These are phyloP conservation scores for Didymodactylos carnosus DNA, from an alignment of 2,888 invertebrate genomes.

Conservation along the genomic window DNA sequence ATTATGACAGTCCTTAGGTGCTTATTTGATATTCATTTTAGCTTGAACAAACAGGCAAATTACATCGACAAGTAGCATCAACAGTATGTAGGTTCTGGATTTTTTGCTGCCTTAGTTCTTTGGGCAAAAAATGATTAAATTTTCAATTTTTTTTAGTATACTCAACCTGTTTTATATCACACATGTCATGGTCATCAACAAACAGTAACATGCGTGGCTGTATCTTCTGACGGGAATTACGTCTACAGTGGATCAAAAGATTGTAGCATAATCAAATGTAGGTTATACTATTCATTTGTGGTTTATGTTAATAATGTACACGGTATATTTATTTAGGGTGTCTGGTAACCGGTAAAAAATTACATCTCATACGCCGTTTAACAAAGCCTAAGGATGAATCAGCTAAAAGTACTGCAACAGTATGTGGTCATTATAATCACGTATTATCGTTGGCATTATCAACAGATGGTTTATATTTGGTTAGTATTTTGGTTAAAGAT, in stretches of 20 bases:
- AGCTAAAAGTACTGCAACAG: conserved; percentile 17
- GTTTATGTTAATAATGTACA: conserved; percentile 18
- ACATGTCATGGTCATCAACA: conserved; percentile 49
- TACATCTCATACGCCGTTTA: conserved; percentile 18
- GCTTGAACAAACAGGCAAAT: conserved; percentile 60
- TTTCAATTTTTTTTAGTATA: conserved; percentile 19
- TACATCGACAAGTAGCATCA: conserved; percentile 27
- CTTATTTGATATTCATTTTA: not conserved
- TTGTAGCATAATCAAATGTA: conserved; percentile 64
- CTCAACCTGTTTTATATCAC: conserved; percentile 20
- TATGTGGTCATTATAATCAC: conserved; percentile 27
- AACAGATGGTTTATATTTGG: conserved; percentile 58
- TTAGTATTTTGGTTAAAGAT: conserved; percentile 28
- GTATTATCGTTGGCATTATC: conserved; percentile 53
- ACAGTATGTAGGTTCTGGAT: not conserved
- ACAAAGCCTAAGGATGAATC: not conserved
- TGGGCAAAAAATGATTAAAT: not conserved
- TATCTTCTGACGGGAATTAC: conserved; percentile 51
- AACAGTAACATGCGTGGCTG: conserved; percentile 57
- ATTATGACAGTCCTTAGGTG: conserved; percentile 22
- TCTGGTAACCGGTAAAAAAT: conserved; percentile 24
- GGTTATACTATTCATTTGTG: conserved; percentile 19
- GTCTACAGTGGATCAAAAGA: conserved; percentile 71
- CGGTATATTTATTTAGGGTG: conserved; percentile 27
- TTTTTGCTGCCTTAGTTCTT: not conserved